Percentiles rank a stretch among this genome's conserved stretches.
These are phyloP conservation scores for Drosophila stalkeri DNA, from an alignment of 2,888 invertebrate genomes.

Conservation along the genomic window DNA sequence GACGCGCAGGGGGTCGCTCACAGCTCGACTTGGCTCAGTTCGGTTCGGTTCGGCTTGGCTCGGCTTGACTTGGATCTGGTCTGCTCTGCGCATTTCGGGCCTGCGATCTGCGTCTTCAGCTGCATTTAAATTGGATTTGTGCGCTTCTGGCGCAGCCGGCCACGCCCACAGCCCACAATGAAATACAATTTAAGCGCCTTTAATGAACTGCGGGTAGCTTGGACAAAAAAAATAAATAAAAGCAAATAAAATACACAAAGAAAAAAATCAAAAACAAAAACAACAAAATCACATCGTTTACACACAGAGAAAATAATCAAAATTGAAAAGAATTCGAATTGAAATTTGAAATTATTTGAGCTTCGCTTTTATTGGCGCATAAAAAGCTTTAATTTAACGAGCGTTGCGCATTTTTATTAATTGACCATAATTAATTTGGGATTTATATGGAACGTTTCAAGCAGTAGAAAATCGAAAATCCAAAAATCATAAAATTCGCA, in stretches of 20 bases:
- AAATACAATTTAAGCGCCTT: slow-evolving; percentile 79
- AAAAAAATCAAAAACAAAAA: background rate
- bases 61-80: slow-evolving; percentile 22
- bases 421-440: slow-evolving; percentile 64
- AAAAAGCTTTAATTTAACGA: slow-evolving; percentile 61
- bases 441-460: slow-evolving; percentile 49
- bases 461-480: slow-evolving; percentile 35
- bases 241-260: background rate
- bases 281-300: background rate
- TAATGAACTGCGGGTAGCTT: slow-evolving; percentile 63
- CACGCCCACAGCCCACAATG: slow-evolving; percentile 55
- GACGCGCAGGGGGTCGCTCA: slow-evolving; percentile 71
- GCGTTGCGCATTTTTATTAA: slow-evolving; percentile 56
- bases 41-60: slow-evolving; percentile 1
- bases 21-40: slow-evolving; percentile 8
- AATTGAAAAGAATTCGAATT: slow-evolving; percentile 24
- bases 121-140: slow-evolving; percentile 79
- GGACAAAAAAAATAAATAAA: background rate
- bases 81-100: slow-evolving; percentile 8
- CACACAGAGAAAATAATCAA: slow-evolving; percentile 16
- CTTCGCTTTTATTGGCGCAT: slow-evolving; percentile 58
- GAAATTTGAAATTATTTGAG: slow-evolving; percentile 57
- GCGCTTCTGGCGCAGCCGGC: slow-evolving; percentile 69
- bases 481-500: slow-evolving; percentile 34
- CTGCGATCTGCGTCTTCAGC: slow-evolving; percentile 41